Conservation (phyloP, 2,113 vertebrate genomes). For the Daphoenositta chrysoptera region DNA sequence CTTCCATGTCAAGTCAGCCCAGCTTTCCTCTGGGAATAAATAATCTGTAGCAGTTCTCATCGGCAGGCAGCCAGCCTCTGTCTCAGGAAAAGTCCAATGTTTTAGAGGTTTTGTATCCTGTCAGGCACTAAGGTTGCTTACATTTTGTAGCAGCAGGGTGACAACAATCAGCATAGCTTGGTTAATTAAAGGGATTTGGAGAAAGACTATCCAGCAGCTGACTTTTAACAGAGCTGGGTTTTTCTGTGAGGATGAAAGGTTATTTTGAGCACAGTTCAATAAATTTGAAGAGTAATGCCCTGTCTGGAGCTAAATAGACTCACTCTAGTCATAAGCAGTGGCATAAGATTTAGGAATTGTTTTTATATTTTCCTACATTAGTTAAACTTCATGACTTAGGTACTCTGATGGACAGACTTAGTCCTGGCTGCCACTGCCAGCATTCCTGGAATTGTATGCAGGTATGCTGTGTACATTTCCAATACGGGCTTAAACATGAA, state of each 20-base stretch:
- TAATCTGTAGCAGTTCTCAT: slow-evolving; percentile 15
- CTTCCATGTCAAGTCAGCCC: background rate
- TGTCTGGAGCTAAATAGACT: background rate
- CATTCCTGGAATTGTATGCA: background rate
- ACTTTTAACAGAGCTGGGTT: background rate
- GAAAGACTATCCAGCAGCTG: background rate
- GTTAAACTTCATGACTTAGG: background rate
- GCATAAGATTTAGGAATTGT: background rate
- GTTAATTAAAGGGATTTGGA: background rate
- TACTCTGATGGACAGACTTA: background rate
- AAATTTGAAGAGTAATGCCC: background rate
- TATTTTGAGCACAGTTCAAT: background rate
- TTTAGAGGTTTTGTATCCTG: slow-evolving; percentile 21
- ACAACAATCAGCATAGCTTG: background rate
- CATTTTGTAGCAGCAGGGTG: background rate
- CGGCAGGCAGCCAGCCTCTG: background rate
- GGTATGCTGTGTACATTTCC: background rate
- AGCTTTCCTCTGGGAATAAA: background rate
- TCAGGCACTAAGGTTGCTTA: background rate
- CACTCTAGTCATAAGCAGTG: background rate
- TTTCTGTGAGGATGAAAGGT: background rate
- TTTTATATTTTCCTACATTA: background rate
- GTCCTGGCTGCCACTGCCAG: background rate
- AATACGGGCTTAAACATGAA: background rate
- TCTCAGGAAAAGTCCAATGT: background rate